phyloP scores from a whole-genome alignment of 2,113 vertebrate genomes.

The Pogona vitticeps region DNA sequence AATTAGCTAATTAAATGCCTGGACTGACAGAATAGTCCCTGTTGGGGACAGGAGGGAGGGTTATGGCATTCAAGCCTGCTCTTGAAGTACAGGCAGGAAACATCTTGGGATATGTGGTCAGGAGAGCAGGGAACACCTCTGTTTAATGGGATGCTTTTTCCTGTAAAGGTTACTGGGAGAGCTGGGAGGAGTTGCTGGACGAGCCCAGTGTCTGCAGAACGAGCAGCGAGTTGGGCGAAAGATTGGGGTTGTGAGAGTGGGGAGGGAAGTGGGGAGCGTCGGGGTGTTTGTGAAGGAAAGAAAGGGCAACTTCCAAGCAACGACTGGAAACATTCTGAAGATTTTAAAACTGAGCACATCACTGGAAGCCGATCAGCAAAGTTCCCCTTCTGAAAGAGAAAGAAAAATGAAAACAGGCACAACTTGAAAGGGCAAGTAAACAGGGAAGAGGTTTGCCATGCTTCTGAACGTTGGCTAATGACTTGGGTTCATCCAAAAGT shows the following conservation, averaged over 20 bases:
- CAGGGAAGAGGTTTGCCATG: slow-evolving; percentile 16
- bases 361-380: background rate
- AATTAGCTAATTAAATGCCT: slow-evolving; percentile 80
- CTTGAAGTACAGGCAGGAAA: slow-evolving; percentile 72
- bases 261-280: fast-evolving
- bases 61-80: slow-evolving; percentile 54
- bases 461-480: slow-evolving; percentile 32
- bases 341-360: background rate
- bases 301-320: slow-evolving; percentile 1
- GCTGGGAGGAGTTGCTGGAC: slow-evolving; percentile 51
- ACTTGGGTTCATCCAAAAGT: slow-evolving; percentile 53
- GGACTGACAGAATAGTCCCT: slow-evolving; percentile 73
- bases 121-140: slow-evolving; percentile 60
- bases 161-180: slow-evolving; percentile 60
- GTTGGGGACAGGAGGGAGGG: slow-evolving; percentile 48
- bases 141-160: slow-evolving; percentile 59
- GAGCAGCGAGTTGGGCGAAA: slow-evolving; percentile 23
- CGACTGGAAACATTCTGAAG: slow-evolving; percentile 5
- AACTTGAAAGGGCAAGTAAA: fast-evolving
- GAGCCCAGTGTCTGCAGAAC: slow-evolving; percentile 7
- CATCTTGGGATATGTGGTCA: slow-evolving; percentile 68
- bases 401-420: background rate
- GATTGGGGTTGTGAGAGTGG: fast-evolving
- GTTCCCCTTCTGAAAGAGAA: slow-evolving; percentile 19
- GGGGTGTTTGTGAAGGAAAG: slow-evolving; percentile 34